Evolutionary conservation across 2,888 invertebrate species (phyloP), one percentile per base, ranked within the genome.

Genomic region (Tinea semifulvella): DNA sequence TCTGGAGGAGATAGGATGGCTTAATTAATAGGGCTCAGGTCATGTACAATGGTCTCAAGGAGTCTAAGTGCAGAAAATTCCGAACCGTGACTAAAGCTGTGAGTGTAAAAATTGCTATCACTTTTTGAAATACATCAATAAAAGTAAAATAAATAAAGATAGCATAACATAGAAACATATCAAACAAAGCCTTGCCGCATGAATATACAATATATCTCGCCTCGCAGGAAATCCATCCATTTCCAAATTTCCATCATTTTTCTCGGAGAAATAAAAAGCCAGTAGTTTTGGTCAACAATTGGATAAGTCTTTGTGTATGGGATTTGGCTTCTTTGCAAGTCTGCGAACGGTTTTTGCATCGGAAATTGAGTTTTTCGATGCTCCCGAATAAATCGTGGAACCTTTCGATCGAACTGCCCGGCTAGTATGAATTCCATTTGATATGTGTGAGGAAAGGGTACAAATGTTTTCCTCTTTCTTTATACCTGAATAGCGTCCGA

Each of bases 301-400:
- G 36, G 36, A 36, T 36, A 36, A 36, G 36, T 36, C 36, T 36
- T 36, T 36, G 36, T 36, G 16, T 35, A 14, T 36, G 4, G 36
- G 18, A 36, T 36, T 36, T 36, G 36, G 17, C 36, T 36, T 36
- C 36, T 36, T 36, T 18, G 36, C 40, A 40, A 17, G 20, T 40
- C 40, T 38, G 40, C 20, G 22, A 20, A 22, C 14, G 40, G 40
- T 40, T 40, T 40, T 40, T 40, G 22, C 20, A 22, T 40, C 40
- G 40, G 40, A 40, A 40, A 40, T 40, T 40, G 22, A 22, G 40
- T 40, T 40, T 40, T 40, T 40, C 22, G 22, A 22, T 10, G 20
- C 22, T 18, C 40, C 11, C 40, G 40, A 13, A 40, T 40, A 40
- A 40, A 40, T 40, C 22, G 40, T 22, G 22, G 22, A 22, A 22